phyloP scores from a whole-genome alignment of 2,113 vertebrate genomes.

The Hydropotes inermis region DNA sequence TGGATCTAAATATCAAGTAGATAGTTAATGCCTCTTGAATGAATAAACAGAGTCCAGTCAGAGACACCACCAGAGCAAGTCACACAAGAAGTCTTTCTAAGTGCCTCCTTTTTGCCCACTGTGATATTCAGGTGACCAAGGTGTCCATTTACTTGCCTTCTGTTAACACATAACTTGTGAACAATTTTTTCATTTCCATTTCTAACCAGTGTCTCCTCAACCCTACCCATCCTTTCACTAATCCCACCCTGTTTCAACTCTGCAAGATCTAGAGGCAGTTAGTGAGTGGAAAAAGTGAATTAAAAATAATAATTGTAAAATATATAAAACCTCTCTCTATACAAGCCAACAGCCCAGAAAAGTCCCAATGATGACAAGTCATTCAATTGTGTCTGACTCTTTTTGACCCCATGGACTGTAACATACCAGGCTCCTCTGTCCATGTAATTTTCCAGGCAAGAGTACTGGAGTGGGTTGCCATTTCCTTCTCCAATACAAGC shows the following conservation, averaged over 20 bases:
- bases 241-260: background rate
- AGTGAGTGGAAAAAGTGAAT: background rate
- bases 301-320: background rate
- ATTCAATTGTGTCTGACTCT: background rate
- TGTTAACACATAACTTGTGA: background rate
- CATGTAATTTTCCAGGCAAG: background rate
- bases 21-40: slow-evolving; percentile 13
- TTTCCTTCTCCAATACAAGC: too few species aligned
- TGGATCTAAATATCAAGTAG: background rate
- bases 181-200: background rate
- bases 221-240: background rate
- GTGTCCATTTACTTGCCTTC: background rate
- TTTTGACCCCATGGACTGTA: background rate
- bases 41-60: background rate
- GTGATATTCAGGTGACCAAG: background rate
- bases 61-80: background rate
- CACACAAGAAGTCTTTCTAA: background rate
- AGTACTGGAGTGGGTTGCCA: too few species aligned
- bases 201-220: background rate
- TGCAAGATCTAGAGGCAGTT: background rate
- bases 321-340: background rate
- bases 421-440: background rate
- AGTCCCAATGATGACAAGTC: background rate
- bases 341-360: background rate
- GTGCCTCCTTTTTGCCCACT: background rate